Evolutionary conservation across 2,888 invertebrate genomes (phyloP), one percentile per base, ranked within the genome.

Genomic region (Tetanocera ferruginea): DNA sequence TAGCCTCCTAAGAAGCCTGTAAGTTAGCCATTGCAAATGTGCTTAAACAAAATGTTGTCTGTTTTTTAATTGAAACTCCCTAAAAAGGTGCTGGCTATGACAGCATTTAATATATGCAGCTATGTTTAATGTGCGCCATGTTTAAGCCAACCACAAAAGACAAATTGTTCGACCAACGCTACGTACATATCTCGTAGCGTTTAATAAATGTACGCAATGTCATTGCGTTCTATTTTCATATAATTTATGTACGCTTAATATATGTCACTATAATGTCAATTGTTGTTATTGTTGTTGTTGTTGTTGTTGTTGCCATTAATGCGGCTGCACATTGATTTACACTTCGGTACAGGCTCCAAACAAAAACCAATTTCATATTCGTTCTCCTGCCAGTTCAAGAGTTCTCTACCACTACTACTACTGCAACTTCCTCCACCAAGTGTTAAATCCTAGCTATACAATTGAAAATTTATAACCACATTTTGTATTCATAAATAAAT

Each of bases 191-290:
- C 43, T 6, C 5, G 31, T 43, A 14, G 11, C 43, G 2, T 49
- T 23, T 67, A 67, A 43, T 67, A 67, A 67, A 73, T 43, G 28
- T 49, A 62, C 37, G n/a, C 49, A 62, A 64, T 28, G 62, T 60
- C 62, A 73, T 34, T 67, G 11, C 25, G 34, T 72, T 34, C 60
- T 51, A 43, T 72, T 66, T 34, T n/a, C 51, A 55, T 19, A 34
- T 25, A 66, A 75, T 75, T 75, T 75, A 75, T 75, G 74, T 75
- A n/a, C 74, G 66, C 43, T 66, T 75, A 75, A 66, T 75, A 52
- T 52, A 64, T 75, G 74, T 75, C 74, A 75, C 64, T 75, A 49
- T 74, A 74, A 74, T 74, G 62, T 74, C 62, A 60, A 9, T 43
- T 57, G 5, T 37, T 60, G 67, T 49, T 43, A 2, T 25, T 67